Base-by-base conservation (phyloP, 92 coral and sea anemone species). In the Umimayanthus chanpuru region DNA sequence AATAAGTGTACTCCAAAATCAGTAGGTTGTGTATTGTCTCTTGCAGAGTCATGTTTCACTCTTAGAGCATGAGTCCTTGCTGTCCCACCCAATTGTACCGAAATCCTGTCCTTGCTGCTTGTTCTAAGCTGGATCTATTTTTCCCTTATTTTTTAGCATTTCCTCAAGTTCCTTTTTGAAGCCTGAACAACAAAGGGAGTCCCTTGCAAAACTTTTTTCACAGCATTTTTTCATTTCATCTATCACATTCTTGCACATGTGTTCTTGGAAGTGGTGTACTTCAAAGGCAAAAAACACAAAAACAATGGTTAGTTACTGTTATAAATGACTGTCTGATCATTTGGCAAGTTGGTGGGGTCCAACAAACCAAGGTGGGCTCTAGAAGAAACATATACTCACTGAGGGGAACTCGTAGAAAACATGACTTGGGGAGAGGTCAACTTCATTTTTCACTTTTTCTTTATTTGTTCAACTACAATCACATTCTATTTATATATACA, bases 201-300 rank as follows among this genome's bases (percentile, higher is more conserved):
- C 85, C 77, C 87, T 70, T n/a, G 92, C 92, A 16, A 89, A 89
- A 50, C 75, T 79, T 49, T 85, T 92, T 40, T 39, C 53, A 58
- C 92, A 92, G 85, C 94, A 92, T 47, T 86, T 86, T 66, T 86
- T 92, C 94, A 92, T 89, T 73, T 86, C 82, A 38, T 92, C 90
- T 43, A 92, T 92, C 50, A 92, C 86, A n/a, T 81, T 67, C 10
- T 47, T 88, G 72, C 92, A 92, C 88, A 82, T 81, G 84, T 80
- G 81, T 40, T 92, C 92, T 89, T 92, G 89, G 49, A 85, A 92
- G 71, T 86, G 82, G 67, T 86, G 85, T 76, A 81, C 94, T 92
- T 68, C 55, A 87, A 18, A 44, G 39, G 56, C 12, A 50, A 39
- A 30, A 41, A 47, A 53, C 40, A 58, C 39, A 58, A 4, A 23